Conservation (phyloP, 2,888 invertebrate genomes). For the Clunio marinus region DNA sequence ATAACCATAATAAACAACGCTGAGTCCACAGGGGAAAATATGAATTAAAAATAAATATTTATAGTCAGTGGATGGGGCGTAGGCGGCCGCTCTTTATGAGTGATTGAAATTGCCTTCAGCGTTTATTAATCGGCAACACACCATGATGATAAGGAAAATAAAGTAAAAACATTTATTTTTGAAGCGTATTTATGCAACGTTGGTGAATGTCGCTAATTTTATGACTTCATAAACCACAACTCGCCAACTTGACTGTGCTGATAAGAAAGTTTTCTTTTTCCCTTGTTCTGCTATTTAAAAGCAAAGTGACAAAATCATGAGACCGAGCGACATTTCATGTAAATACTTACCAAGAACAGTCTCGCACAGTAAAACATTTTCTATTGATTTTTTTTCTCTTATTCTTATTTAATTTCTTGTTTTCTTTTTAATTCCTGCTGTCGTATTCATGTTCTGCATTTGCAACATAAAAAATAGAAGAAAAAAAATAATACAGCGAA, state of each 20-base stretch:
- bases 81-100: neutral
- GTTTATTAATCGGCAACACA: conserved; percentile 2
- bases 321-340: too few species aligned
- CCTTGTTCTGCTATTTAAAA: neutral
- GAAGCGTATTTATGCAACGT: neutral
- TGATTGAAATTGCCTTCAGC: neutral
- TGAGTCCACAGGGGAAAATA: neutral
- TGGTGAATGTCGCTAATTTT: neutral
- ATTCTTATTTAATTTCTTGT: too few species aligned
- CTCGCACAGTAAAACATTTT: neutral
- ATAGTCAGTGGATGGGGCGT: neutral
- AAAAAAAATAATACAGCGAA: too few species aligned
- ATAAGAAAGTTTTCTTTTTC: neutral
- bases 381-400: neutral
- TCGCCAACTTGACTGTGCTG: neutral
- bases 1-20: too few species aligned
- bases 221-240: conserved; percentile 1
- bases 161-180: neutral
- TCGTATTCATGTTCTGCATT: too few species aligned
- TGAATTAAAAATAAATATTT: conserved; percentile 10
- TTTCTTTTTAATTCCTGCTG: too few species aligned
- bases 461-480: too few species aligned
- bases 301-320: too few species aligned
- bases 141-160: too few species aligned
- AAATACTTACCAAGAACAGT: too few species aligned